Evolutionary conservation across 2,888 invertebrate species (phyloP).

Genomic region (Troglohyphantes excavatus): DNA sequence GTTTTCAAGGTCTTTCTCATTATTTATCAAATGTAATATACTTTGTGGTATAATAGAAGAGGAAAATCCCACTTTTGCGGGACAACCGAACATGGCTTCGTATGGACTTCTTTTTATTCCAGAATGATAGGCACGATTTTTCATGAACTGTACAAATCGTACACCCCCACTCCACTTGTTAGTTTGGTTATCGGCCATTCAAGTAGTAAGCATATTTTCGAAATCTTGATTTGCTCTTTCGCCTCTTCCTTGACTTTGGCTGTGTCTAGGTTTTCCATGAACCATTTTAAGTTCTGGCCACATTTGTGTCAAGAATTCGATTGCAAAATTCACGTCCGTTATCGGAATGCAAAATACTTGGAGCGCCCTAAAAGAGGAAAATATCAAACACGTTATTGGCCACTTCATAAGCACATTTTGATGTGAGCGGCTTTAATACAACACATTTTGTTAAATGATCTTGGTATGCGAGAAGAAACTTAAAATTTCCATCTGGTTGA

Average conservation of each 20-base stretch:
- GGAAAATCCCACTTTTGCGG: constrained; percentile 21
- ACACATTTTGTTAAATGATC: constrained; percentile 80
- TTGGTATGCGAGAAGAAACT: constrained; percentile 80
- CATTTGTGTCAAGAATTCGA: constrained; percentile 32
- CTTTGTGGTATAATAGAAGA: too few species aligned
- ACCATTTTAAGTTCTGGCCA: constrained; percentile 42
- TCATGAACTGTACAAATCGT: constrained; percentile 22
- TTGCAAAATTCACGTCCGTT: constrained; percentile 78
- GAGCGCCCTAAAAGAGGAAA: constrained; percentile 75
- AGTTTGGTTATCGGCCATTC: constrained; percentile 20
- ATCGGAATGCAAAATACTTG: constrained; percentile 77
- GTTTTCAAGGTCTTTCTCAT: too few species aligned
- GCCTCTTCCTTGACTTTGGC: constrained; percentile 42
- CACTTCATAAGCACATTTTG: constrained; percentile 73
- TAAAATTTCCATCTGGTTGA: constrained; percentile 77
- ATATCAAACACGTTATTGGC: constrained; percentile 74
- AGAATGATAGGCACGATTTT: constrained; percentile 31
- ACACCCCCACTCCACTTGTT: constrained; percentile 12
- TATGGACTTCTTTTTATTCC: constrained; percentile 7
- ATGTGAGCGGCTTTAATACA: constrained; percentile 72
- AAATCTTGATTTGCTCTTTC: constrained; percentile 64
- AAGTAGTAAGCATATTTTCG: constrained; percentile 56
- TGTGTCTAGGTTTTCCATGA: constrained; percentile 50
- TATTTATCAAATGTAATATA: too few species aligned
- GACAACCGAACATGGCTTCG: constrained; percentile 1